A percentile compares a stretch with the other conserved stretches of the same genome.
phyloP scores from a whole-genome alignment of 2,797 vertebrate species.

The Lindbergichthys nudifrons region DNA sequence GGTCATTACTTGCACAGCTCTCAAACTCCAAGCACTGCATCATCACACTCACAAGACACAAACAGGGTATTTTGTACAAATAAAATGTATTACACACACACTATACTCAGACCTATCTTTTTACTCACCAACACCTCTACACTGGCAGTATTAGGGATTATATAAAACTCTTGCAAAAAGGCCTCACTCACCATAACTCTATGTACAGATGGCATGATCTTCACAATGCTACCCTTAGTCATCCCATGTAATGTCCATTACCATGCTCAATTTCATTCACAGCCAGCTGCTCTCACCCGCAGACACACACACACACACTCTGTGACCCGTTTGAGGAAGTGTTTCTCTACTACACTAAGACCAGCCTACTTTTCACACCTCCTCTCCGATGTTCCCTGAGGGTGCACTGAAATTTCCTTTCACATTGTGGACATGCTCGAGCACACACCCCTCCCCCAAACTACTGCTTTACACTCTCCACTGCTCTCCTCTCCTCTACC shows the following conservation, averaged over 20 bases:
- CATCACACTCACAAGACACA: slow-evolving; percentile 60
- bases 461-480: slow-evolving; percentile 50
- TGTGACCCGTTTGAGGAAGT: slow-evolving; percentile 67
- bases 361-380: slow-evolving; percentile 78
- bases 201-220: slow-evolving; percentile 32
- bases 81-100: slow-evolving; percentile 18
- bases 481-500: slow-evolving; percentile 50
- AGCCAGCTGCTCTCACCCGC: slow-evolving; percentile 38
- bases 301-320: slow-evolving; percentile 24
- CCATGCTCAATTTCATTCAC: slow-evolving; percentile 52
- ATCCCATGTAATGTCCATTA: slow-evolving; percentile 61
- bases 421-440: slow-evolving; percentile 46
- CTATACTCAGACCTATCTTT: slow-evolving; percentile 18
- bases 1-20: slow-evolving; percentile 68
- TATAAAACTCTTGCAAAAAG: slow-evolving; percentile 18
- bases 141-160: slow-evolving; percentile 8
- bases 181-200: slow-evolving; percentile 59
- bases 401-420: slow-evolving; percentile 65
- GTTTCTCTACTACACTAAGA: slow-evolving; percentile 44
- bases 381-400: slow-evolving; percentile 57
- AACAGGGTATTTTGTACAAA: slow-evolving; percentile 47
- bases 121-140: slow-evolving; percentile 16
- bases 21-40: slow-evolving; percentile 59
- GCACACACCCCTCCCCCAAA: slow-evolving; percentile 52
- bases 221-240: slow-evolving; percentile 38